Conservation (phyloP, 2,113 vertebrate genomes). For the Terrapene triunguis region DNA sequence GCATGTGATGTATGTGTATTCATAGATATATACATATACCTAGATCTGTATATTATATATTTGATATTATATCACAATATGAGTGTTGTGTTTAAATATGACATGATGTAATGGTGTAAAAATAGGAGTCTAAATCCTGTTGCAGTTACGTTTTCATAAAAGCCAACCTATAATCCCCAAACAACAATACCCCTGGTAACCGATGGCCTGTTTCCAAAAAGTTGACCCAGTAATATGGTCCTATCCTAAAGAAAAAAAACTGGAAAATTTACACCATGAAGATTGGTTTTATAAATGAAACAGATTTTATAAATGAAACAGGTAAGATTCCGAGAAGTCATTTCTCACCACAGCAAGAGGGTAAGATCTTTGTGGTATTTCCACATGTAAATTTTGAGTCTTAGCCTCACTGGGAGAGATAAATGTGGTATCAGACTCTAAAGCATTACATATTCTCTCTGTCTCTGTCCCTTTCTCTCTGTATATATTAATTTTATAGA, state of each 20-base stretch:
- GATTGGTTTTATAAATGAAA: slow-evolving; percentile 62
- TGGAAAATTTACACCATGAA: background rate
- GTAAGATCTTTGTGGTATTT: slow-evolving; percentile 66
- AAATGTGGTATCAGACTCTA: slow-evolving; percentile 76
- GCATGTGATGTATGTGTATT: background rate
- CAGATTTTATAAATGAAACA: background rate
- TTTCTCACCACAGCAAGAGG: slow-evolving; percentile 43
- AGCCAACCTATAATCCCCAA: slow-evolving; percentile 23
- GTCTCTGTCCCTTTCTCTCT: slow-evolving; percentile 80
- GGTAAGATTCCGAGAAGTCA: slow-evolving; percentile 27
- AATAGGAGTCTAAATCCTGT: slow-evolving; percentile 5
- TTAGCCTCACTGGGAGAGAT: slow-evolving; percentile 76
- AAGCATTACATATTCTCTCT: slow-evolving; percentile 80
- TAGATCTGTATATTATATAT: background rate
- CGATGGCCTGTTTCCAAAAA: slow-evolving; percentile 16
- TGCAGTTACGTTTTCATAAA: slow-evolving; percentile 19
- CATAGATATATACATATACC: slow-evolving; percentile 26
- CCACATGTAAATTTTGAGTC: slow-evolving; percentile 72
- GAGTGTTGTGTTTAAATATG: background rate
- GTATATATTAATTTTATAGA: slow-evolving; percentile 89
- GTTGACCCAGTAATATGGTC: slow-evolving; percentile 24
- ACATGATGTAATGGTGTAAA: background rate
- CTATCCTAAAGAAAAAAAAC: background rate
- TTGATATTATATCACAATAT: background rate
- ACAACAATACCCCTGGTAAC: rapidly evolving